Evolutionary conservation across 2,113 vertebrate species (phyloP).

Genomic region (Muscicapa adusta): DNA sequence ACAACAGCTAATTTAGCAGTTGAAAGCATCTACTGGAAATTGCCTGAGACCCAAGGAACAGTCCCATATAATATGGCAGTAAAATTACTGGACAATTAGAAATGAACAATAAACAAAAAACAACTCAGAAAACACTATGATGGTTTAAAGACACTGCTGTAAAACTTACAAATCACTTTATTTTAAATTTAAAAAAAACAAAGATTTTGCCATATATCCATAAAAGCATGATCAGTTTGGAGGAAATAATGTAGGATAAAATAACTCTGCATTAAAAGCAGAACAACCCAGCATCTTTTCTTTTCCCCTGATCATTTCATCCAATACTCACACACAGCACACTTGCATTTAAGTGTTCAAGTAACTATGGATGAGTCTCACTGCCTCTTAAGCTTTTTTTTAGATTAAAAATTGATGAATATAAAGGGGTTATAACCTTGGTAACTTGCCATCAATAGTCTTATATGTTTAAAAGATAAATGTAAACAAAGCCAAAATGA

Average conservation of each 20-base stretch:
- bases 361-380: constrained; percentile 62
- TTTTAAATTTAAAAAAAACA: not conserved
- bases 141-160: not conserved
- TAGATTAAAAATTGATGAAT: constrained; percentile 81
- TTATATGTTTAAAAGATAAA: constrained; percentile 77
- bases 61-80: not conserved
- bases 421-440: constrained; percentile 76
- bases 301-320: constrained; percentile 46
- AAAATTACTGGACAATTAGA: not conserved
- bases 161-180: not conserved
- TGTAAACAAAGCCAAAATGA: constrained; percentile 77
- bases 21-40: not conserved
- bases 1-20: not conserved
- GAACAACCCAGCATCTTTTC: constrained; percentile 1
- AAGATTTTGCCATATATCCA: not conserved
- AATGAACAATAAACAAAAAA: not conserved
- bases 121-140: not conserved
- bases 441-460: constrained; percentile 74
- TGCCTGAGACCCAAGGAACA: not conserved
- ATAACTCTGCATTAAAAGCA: constrained; percentile 6
- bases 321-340: not conserved
- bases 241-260: constrained; percentile 23
- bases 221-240: constrained; percentile 22
- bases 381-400: constrained; percentile 67
- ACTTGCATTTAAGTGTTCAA: constrained; percentile 54